These are phyloP conservation scores for Epinephelus moara DNA, from an alignment of 2,113 vertebrate genomes.

Conservation along the genomic window DNA sequence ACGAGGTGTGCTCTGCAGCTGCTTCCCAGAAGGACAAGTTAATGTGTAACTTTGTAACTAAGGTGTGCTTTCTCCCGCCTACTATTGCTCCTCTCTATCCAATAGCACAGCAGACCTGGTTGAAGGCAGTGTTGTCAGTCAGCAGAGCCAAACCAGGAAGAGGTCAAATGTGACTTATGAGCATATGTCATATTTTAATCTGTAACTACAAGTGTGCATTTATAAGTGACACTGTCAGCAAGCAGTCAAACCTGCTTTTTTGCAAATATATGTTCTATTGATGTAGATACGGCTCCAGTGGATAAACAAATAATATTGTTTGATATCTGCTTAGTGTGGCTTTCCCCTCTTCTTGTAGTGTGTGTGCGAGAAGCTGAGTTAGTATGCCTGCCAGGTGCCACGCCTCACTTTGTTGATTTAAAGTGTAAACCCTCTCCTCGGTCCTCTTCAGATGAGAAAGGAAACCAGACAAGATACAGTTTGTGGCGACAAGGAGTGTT, in stretches of 20 bases:
- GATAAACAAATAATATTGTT: constrained; percentile 3
- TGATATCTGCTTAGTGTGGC: background rate
- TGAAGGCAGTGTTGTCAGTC: constrained; percentile 27
- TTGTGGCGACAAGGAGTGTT: constrained; percentile 39
- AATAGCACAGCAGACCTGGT: constrained; percentile 55
- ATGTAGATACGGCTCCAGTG: background rate
- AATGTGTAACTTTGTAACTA: constrained; percentile 82
- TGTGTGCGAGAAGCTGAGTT: background rate
- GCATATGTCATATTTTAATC: background rate
- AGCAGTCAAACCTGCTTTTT: constrained; percentile 8
- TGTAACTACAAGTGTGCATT: background rate
- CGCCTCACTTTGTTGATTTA: constrained; percentile 29
- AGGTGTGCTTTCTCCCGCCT: constrained; percentile 66
- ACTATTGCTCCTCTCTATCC: constrained; percentile 41
- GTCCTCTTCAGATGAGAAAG: constrained; percentile 10
- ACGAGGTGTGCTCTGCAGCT: constrained; percentile 65
- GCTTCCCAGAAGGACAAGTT: constrained; percentile 74
- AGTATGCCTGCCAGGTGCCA: constrained; percentile 17
- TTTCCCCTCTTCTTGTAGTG: background rate
- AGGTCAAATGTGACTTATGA: constrained; percentile 23
- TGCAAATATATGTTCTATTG: background rate
- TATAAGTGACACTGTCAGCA: background rate
- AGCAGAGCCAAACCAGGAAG: constrained; percentile 57
- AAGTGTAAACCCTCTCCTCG: constrained; percentile 8
- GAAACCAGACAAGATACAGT: constrained; percentile 58